These are phyloP conservation scores for Onychostoma macrolepis DNA, from an alignment of 2,113 vertebrate species.

Conservation along the genomic window DNA sequence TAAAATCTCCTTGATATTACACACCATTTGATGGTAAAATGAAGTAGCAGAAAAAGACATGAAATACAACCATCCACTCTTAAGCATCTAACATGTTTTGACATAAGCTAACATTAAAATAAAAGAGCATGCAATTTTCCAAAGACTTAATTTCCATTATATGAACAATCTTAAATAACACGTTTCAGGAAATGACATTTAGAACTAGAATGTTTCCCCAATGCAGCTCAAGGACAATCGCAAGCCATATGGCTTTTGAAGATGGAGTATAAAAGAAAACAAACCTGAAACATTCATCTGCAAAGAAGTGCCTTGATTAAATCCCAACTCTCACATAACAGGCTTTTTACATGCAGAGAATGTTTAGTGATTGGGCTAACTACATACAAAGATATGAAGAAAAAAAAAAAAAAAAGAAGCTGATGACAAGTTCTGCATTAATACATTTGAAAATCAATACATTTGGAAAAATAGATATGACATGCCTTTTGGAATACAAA, in stretches of 20 bases:
- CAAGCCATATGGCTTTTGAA: constrained; percentile 78
- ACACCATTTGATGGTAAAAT: constrained; percentile 36
- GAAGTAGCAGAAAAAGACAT: constrained; percentile 37
- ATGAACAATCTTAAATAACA: constrained; percentile 97
- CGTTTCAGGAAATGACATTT: constrained; percentile 81
- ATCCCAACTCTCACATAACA: constrained; percentile 91
- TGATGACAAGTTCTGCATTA: constrained; percentile 98
- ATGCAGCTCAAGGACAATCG: constrained; percentile 92
- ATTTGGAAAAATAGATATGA: constrained; percentile 89
- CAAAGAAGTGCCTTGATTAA: constrained; percentile 89
- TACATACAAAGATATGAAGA: constrained; percentile 90
- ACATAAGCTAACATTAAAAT: constrained; percentile 27
- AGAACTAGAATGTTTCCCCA: constrained; percentile 81
- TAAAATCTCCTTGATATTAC: constrained; percentile 39
- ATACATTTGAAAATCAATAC: constrained; percentile 86
- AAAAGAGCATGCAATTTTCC: constrained; percentile 39
- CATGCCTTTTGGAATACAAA: constrained; percentile 94
- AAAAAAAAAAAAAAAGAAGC: constrained; percentile 62
- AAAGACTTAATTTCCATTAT: constrained; percentile 75
- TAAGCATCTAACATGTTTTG: constrained; percentile 30
- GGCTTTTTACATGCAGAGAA: constrained; percentile 94
- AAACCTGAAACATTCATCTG: constrained; percentile 73
- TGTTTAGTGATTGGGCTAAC: constrained; percentile 92
- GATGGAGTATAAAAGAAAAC: constrained; percentile 43
- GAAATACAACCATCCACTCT: constrained; percentile 30